Conservation (phyloP, 1,140 invertebrate genomes). For the Choristoneura fumiferana region DNA sequence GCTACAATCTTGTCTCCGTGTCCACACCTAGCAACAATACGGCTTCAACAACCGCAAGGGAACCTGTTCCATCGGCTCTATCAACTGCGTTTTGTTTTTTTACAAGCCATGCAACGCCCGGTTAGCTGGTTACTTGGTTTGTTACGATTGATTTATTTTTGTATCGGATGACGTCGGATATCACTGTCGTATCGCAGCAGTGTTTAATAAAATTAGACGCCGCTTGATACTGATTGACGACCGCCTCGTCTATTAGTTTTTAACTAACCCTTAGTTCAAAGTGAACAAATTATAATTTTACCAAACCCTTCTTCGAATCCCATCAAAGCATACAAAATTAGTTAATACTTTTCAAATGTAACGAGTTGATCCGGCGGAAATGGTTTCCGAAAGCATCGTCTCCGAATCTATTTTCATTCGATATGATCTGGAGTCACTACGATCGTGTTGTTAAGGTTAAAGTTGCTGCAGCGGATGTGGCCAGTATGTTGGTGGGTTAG, state of each 20-base stretch:
- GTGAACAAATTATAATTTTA: constrained; percentile 24
- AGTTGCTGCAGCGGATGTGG: not conserved
- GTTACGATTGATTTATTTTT: constrained; percentile 17
- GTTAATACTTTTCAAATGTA: constrained; percentile 54
- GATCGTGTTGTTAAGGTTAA: constrained; percentile 5
- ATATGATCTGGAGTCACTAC: not conserved
- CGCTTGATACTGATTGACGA: too few species aligned
- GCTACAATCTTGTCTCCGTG: not conserved
- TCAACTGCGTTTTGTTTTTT: constrained; percentile 8
- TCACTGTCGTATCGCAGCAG: too few species aligned
- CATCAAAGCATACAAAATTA: constrained; percentile 60
- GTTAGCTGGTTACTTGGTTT: constrained; percentile 19
- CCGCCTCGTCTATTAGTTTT: too few species aligned
- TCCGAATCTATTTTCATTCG: constrained; percentile 21
- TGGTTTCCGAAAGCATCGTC: constrained; percentile 46
- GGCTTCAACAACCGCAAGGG: constrained; percentile 56
- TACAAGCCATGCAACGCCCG: constrained; percentile 14
- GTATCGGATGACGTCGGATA: not conserved
- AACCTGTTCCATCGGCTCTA: constrained; percentile 15
- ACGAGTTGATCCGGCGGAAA: constrained; percentile 64
- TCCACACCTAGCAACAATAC: constrained; percentile 27
- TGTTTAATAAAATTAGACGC: too few species aligned
- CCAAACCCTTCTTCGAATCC: constrained; percentile 40
- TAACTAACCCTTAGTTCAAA: constrained; percentile 3
- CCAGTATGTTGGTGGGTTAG: constrained; percentile 16